Evolutionary conservation across 2,797 vertebrate species (phyloP).

Genomic region (Morelia viridis): DNA sequence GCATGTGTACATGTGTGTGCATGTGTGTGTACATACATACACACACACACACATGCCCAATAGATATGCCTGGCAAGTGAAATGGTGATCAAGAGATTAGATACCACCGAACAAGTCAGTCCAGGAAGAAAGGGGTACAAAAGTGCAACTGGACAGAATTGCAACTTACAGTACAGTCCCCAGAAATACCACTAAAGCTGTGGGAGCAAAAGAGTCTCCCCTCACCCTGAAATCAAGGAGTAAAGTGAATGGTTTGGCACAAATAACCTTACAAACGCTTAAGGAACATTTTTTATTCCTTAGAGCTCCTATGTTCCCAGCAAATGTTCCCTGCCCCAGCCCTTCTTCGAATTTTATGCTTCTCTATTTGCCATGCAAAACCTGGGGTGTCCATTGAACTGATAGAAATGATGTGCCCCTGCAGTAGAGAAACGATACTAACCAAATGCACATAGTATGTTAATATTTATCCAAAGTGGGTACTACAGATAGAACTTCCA

Average conservation of each 20-base stretch:
- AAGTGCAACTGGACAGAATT: background rate
- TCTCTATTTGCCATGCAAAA: background rate
- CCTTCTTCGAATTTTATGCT: background rate
- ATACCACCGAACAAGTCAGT: background rate
- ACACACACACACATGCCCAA: background rate
- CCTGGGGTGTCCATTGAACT: background rate
- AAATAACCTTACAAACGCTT: background rate
- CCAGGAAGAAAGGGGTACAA: background rate
- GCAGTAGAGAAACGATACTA: background rate
- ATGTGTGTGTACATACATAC: too few relatives aligned
- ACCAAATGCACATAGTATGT: background rate
- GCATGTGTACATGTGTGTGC: too few relatives aligned
- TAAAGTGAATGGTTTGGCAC: background rate
- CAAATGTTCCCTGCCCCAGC: background rate
- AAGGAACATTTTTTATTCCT: background rate
- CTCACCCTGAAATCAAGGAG: background rate
- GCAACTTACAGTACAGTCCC: background rate
- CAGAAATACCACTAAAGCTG: background rate
- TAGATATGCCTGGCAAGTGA: background rate
- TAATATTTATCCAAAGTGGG: background rate
- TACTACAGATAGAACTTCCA: background rate
- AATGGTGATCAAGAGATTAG: background rate
- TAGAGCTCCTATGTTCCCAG: background rate
- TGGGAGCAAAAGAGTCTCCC: background rate
- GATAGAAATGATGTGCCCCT: background rate